These are phyloP conservation scores for Ormyrus nitidulus DNA, from an alignment of 2,888 invertebrate species.

Conservation along the genomic window DNA sequence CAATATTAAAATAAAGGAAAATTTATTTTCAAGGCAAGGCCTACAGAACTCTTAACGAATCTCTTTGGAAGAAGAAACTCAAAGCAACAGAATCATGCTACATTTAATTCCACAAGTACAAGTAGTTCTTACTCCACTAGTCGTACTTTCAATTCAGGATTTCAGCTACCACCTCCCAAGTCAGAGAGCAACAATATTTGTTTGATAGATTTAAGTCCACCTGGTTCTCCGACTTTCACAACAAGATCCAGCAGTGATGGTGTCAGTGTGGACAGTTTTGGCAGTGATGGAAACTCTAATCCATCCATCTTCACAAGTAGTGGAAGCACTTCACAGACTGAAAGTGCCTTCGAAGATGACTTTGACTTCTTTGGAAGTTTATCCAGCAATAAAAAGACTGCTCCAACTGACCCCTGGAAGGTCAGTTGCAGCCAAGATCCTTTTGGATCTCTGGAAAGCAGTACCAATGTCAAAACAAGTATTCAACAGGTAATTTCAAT, in stretches of 20 bases:
- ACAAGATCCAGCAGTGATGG: constrained; percentile 86
- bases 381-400: constrained; percentile 76
- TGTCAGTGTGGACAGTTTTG: constrained; percentile 85
- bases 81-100: constrained; percentile 57
- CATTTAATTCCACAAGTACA: constrained; percentile 25
- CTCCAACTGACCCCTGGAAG: constrained; percentile 77
- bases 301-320: constrained; percentile 77
- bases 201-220: constrained; percentile 85
- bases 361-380: constrained; percentile 82
- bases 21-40: constrained; percentile 64
- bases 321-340: constrained; percentile 84
- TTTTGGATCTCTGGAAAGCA: constrained; percentile 76
- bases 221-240: constrained; percentile 85
- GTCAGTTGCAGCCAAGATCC: constrained; percentile 75
- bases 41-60: constrained; percentile 70
- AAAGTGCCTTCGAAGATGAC: constrained; percentile 90
- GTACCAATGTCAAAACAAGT: constrained; percentile 18
- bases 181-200: constrained; percentile 72
- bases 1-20: too few species aligned
- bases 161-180: constrained; percentile 58
- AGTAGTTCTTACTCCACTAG: constrained; percentile 50
- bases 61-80: constrained; percentile 65
- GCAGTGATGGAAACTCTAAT: constrained; percentile 83
- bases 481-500: constrained; percentile 42
- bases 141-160: constrained; percentile 53